Conservation (phyloP, 2,113 vertebrate species). For the Coptodon rendalli region DNA sequence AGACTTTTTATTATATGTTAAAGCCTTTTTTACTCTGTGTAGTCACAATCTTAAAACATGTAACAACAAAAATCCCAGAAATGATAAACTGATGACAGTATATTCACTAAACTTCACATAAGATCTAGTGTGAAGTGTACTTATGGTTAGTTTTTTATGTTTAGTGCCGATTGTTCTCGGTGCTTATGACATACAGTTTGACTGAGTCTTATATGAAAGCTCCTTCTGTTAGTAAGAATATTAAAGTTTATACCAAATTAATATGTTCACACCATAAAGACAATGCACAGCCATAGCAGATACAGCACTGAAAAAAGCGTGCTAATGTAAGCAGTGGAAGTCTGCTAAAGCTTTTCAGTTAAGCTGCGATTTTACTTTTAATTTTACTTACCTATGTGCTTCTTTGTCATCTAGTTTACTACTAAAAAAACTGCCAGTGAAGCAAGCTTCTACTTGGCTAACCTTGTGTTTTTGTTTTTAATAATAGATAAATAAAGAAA, state of each 20-base stretch:
- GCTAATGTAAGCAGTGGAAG: not conserved
- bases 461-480: not conserved
- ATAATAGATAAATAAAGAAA: not conserved
- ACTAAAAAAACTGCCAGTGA: not conserved
- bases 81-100: not conserved
- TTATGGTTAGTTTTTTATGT: fast-evolving
- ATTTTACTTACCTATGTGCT: not conserved
- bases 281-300: not conserved
- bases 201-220: not conserved
- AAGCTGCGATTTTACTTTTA: not conserved
- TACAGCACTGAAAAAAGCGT: not conserved
- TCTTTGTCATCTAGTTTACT: not conserved
- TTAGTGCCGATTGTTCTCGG: not conserved
- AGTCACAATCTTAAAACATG: not conserved
- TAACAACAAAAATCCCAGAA: not conserved
- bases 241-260: not conserved
- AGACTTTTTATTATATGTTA: not conserved
- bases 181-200: fast-evolving
- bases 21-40: not conserved
- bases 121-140: not conserved
- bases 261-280: not conserved
- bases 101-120: not conserved
- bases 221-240: not conserved
- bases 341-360: not conserved
- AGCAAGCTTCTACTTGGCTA: not conserved